Evolutionary conservation across 2,888 invertebrate genomes (phyloP), one percentile per base, ranked within the genome.

Genomic region (Melieria crassipennis): DNA sequence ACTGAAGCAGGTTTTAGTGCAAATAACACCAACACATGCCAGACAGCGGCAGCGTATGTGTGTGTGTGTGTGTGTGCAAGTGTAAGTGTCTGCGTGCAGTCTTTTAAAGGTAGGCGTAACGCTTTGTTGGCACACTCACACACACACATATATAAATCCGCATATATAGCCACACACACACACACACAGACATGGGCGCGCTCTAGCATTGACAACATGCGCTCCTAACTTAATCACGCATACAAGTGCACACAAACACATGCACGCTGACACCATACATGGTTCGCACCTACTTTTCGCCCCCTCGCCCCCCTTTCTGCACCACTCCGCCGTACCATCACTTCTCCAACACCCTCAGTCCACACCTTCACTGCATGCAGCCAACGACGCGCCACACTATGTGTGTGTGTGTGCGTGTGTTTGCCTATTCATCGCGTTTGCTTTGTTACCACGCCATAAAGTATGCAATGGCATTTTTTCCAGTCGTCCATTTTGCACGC

Each of bases 391-490:
- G 6, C 7, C 11, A 52, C 13, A 4, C 50, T 50, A 50, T 50
- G 11, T n/a, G n/a, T n/a, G n/a, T n/a, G n/a, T n/a, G n/a, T n/a
- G n/a, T n/a, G n/a, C n/a, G n/a, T n/a, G n/a, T 50, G 11, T 13
- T 57, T 42, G 3, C 48, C 47, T 42, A 50, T 47, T 30, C 58
- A 48, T 48, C 62, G 68, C 11, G 56, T 56, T 48, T 66, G 10
- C 60, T 48, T 50, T 47, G 13, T 55, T 2, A 13, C 10, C 10
- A 30, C 55, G 61, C 72, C 67, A 61, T 70, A 70, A 74, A 68
- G 70, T 70, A 74, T 72, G 70, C 74, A 74, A 74, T 42, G 56
- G 55, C 50, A 62, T 67, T 57, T 57, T 57, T 57, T 57, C 30
- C 30, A 16, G n/a, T 7, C 30, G 30, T 57, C 16, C 6, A 13